These are phyloP conservation scores for Acrocera orbiculus DNA, from an alignment of 2,888 invertebrate genomes.

Conservation along the genomic window DNA sequence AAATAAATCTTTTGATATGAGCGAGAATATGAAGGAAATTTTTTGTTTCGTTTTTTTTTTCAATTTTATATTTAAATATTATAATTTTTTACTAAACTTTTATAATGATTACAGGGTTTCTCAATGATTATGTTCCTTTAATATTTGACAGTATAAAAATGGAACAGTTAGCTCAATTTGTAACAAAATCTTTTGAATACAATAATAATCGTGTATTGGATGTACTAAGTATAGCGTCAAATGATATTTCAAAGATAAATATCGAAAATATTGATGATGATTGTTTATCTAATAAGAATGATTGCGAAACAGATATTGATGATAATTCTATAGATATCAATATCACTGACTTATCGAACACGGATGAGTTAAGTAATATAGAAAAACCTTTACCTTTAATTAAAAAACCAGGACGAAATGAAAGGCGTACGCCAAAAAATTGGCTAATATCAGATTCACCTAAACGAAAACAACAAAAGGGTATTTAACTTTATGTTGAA, in stretches of 20 bases:
- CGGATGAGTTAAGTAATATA: conserved; percentile 17
- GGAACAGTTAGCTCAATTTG: conserved; percentile 84
- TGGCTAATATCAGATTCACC: conserved; percentile 25
- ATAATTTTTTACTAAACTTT: no score
- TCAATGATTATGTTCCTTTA: no score
- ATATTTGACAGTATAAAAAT: no score
- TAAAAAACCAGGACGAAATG: conserved; percentile 6
- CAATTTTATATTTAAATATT: no score
- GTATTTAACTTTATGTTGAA: no score
- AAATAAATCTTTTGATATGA: no score
- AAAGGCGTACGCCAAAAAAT: conserved; percentile 14
- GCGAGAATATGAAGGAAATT: no score
- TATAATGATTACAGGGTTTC: no score
- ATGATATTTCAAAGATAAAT: conserved; percentile 20
- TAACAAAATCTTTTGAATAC: conserved; percentile 69
- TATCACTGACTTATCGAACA: conserved; percentile 27
- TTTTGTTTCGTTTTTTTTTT: no score
- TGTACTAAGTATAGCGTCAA: conserved; percentile 24
- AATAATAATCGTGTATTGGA: conserved; percentile 29
- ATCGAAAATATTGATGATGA: conserved; percentile 15
- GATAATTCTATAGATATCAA: conserved; percentile 32
- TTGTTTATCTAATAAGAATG: conserved; percentile 14
- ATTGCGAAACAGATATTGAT: conserved; percentile 17
- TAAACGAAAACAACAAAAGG: conserved; percentile 16
- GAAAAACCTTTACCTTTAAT: conserved; percentile 19